Base-by-base conservation (phyloP, 2,888 invertebrate genomes). In the Psococerastis gibbosa region DNA sequence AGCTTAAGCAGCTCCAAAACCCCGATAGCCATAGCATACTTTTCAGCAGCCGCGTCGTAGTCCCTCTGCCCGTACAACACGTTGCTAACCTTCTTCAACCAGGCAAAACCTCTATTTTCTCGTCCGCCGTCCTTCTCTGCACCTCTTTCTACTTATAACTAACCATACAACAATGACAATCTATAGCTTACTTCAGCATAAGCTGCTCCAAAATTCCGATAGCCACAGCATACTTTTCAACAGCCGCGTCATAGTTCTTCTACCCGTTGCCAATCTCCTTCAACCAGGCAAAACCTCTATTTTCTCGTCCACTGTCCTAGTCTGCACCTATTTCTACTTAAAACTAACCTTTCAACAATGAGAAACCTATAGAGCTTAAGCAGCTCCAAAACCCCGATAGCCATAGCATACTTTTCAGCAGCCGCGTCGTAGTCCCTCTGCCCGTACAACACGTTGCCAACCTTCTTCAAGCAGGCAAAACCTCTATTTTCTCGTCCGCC, bases 191-290 rank as follows among this genome's bases (percentile, higher is more conserved):
- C 85, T 79, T 81, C 16, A 92, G 62, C 73, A 89, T 76, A 13
- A 97, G 69, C 56, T 92, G 87, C 60, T 98, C 98, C 46, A 95
- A 64, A 51, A 88, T 73, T n/a, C 80, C 83, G 49, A 98, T 71
- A 2, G 95, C 94, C 57, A 78, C 73, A 16, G 73, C 71, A 60
- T 97, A 97, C 43, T 71, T 73, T 18, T 78, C 72, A 43, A 80
- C 72, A 0, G 95, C 94, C 49, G 73, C 71, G 17, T 65, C 62
- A 57, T 75, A 80, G 46, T 78, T 64, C 49, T 79, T 78, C 38
- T 74, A 65, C 53, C 71, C 72, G 59, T 98, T 98, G 1, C n/a
- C n/a, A n/a, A n/a, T n/a, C n/a, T n/a, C n/a, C n/a, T n/a, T n/a
- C n/a, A n/a, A n/a, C n/a, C n/a, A n/a, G n/a, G n/a, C n/a, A n/a